A percentile compares a stretch with the other conserved stretches of the same genome.
These are phyloP conservation scores for Phaedon cochleariae DNA, from an alignment of 2,888 invertebrate species.

Conservation along the genomic window DNA sequence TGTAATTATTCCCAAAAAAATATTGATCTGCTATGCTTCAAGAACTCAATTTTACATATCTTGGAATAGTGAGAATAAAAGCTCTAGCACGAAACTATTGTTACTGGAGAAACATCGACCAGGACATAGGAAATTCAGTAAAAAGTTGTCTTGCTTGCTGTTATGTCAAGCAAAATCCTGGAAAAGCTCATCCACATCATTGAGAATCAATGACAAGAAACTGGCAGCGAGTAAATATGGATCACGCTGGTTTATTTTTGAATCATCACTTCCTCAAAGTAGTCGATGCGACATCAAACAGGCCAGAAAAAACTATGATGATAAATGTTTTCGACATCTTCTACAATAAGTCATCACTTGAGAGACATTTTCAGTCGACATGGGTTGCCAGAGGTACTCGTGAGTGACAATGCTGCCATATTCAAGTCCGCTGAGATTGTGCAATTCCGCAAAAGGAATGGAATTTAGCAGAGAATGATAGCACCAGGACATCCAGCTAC, in stretches of 20 bases:
- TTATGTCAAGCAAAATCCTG: too few species aligned
- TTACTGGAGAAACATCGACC: too few species aligned
- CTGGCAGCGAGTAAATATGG: too few species aligned
- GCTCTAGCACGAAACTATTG: too few species aligned
- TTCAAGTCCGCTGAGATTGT: not conserved
- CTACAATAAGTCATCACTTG: not conserved
- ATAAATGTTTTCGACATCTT: not conserved
- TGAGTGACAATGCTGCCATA: not conserved
- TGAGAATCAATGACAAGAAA: too few species aligned
- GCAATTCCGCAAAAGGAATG: not conserved
- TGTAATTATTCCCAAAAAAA: too few species aligned
- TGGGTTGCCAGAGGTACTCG: not conserved
- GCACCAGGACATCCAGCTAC: constrained; percentile 29
- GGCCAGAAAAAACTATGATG: not conserved
- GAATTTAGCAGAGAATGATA: constrained; percentile 17
- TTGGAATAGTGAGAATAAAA: too few species aligned
- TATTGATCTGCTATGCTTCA: too few species aligned
- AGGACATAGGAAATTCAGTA: too few species aligned
- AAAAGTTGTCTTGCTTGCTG: too few species aligned
- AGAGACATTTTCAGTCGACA: not conserved
- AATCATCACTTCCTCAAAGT: not conserved
- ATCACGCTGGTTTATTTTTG: not conserved
- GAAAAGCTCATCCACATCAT: too few species aligned
- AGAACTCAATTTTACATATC: too few species aligned
- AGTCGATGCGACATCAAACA: not conserved